phyloP scores from a whole-genome alignment of 2,888 invertebrate species.

The Orchesella flavescens region DNA sequence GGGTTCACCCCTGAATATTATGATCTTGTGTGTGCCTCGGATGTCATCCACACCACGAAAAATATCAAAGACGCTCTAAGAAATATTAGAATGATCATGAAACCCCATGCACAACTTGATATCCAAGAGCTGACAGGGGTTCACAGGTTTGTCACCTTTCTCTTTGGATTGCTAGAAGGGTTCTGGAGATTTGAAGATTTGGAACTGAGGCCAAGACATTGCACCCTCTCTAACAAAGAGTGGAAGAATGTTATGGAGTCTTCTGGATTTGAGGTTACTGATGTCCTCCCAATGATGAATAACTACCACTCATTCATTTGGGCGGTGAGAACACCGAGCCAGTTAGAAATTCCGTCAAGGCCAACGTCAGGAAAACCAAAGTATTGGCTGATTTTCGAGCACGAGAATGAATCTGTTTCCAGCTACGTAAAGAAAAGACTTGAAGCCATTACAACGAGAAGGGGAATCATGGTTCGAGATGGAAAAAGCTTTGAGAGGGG shows the following conservation, averaged over 20 bases:
- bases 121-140: background rate
- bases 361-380: no score
- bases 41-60: constrained; percentile 33
- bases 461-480: no score
- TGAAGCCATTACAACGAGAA: no score
- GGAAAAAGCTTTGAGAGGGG: no score
- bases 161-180: constrained; percentile 19
- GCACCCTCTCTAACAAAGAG: background rate
- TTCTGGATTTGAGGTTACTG: no score
- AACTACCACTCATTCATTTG: no score
- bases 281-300: no score
- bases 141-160: background rate
- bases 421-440: no score
- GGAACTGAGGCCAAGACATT: constrained; percentile 19
- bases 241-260: background rate
- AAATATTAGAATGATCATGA: constrained; percentile 4
- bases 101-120: background rate
- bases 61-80: constrained; percentile 1
- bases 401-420: no score
- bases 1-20: constrained; percentile 23
- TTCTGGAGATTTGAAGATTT: constrained; percentile 29
- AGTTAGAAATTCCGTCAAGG: no score
- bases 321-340: no score
- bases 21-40: constrained; percentile 14
- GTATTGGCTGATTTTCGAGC: no score